A percentile compares a stretch with the other conserved stretches of the same genome.
These are phyloP conservation scores for Hartigia nigra DNA, from an alignment of 2,888 invertebrate species.

Conservation along the genomic window DNA sequence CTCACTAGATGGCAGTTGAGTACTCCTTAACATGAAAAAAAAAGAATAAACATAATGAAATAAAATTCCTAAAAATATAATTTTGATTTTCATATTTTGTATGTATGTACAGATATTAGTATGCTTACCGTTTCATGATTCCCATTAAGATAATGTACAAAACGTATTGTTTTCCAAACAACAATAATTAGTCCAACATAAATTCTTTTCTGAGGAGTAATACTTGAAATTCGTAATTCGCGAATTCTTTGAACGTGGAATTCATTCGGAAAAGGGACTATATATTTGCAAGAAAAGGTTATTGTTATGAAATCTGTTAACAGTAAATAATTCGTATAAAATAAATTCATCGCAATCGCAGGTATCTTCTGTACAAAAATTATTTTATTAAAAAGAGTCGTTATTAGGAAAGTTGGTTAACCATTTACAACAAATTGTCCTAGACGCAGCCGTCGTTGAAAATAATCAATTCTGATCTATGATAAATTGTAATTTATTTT, in stretches of 20 bases:
- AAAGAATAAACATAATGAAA: background rate
- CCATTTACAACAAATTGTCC: slow-evolving; percentile 45
- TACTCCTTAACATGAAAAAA: background rate
- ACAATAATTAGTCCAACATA: background rate
- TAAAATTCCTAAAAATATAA: background rate
- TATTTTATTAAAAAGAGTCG: slow-evolving; percentile 56
- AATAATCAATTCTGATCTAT: slow-evolving; percentile 5
- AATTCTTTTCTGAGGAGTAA: background rate
- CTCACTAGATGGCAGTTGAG: background rate
- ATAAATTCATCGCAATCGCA: background rate
- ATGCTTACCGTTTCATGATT: no score
- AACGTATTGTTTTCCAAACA: background rate
- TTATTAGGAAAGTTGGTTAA: slow-evolving; percentile 45
- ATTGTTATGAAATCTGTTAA: background rate
- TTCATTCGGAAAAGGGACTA: background rate
- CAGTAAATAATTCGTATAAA: background rate
- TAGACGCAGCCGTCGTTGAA: slow-evolving; percentile 23
- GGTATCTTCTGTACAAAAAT: slow-evolving; percentile 47
- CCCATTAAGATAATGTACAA: background rate
- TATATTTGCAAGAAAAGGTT: background rate
- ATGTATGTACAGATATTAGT: no score
- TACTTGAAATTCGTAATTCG: background rate
- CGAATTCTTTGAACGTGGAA: background rate
- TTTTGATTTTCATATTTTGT: no score
- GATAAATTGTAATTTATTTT: slow-evolving; percentile 16